Percentiles rank a stretch among this genome's conserved stretches.
These are phyloP conservation scores for Rhodinocichla rosea DNA, from an alignment of 2,113 vertebrate genomes.

Conservation along the genomic window DNA sequence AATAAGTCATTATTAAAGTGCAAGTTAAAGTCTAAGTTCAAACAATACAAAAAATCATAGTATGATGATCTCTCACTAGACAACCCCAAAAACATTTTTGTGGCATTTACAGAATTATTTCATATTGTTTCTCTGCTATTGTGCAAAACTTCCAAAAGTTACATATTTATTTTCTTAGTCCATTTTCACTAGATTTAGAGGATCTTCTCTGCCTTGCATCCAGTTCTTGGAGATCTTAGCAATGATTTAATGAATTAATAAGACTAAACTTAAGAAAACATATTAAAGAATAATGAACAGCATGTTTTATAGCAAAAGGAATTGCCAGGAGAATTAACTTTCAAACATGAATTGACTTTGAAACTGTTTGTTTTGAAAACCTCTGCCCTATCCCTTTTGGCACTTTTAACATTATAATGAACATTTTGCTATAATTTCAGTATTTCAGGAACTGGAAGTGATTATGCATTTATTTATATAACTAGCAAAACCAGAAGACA, in stretches of 20 bases:
- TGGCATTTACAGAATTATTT: background rate
- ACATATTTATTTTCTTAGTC: background rate
- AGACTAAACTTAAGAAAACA: conserved; percentile 4
- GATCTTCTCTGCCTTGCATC: background rate
- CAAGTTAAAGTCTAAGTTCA: background rate
- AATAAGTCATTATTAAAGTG: background rate
- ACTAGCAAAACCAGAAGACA: background rate
- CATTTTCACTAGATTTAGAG: background rate
- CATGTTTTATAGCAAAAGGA: conserved; percentile 11
- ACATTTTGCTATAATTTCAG: background rate
- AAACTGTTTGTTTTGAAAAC: conserved; percentile 41
- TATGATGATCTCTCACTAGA: background rate
- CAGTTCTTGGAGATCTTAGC: background rate
- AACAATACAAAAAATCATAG: background rate
- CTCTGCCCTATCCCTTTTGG: conserved; percentile 42
- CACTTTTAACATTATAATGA: background rate
- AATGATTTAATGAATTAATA: conserved; percentile 63
- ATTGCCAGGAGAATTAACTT: conserved; percentile 35
- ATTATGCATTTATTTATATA: conserved; percentile 9
- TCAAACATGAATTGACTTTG: background rate
- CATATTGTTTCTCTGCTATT: background rate
- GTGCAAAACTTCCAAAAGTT: background rate
- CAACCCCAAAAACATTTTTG: background rate
- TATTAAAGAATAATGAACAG: conserved; percentile 48
- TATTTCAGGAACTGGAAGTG: background rate